Percentiles rank a stretch among this genome's conserved stretches.
Evolutionary conservation across 2,113 vertebrate genomes (phyloP).

Genomic region (Corythornis vintsioides): DNA sequence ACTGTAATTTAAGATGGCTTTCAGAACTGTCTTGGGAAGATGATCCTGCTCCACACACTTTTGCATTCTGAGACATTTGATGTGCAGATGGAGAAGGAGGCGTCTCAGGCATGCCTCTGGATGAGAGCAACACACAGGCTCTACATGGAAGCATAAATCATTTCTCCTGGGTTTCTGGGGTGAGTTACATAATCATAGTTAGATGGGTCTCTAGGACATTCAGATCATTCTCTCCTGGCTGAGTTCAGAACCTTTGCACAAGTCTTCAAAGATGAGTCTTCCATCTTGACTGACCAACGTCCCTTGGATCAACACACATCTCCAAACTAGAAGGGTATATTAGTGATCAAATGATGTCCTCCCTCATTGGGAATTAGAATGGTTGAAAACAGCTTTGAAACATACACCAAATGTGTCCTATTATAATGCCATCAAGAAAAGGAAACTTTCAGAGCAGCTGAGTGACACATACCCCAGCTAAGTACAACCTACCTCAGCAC

Average conservation of each 20-base stretch:
- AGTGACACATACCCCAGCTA: background rate
- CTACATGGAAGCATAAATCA: conserved; percentile 25
- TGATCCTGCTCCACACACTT: conserved; percentile 36
- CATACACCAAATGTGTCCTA: background rate
- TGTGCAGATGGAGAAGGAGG: conserved; percentile 48
- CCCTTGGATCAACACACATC: background rate
- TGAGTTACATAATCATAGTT: background rate
- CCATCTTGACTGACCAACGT: background rate
- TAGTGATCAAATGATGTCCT: background rate
- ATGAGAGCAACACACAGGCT: conserved; percentile 20
- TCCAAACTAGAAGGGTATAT: background rate
- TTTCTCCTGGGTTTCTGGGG: conserved; percentile 4
- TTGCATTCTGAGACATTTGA: conserved; percentile 8
- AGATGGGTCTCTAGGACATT: background rate
- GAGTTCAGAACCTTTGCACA: background rate
- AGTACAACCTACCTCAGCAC: background rate
- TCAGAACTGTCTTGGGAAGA: conserved; percentile 17
- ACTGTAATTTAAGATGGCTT: conserved; percentile 17
- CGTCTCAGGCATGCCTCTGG: conserved; percentile 14
- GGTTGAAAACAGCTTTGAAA: background rate
- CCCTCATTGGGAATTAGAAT: background rate
- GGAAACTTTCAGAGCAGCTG: background rate
- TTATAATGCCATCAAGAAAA: background rate
- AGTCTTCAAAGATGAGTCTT: background rate
- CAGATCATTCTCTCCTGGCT: background rate